A percentile compares a stretch with the other conserved stretches of the same genome.
phyloP scores from a whole-genome alignment of 2,888 invertebrate species.

The Nomada lathburiana region DNA sequence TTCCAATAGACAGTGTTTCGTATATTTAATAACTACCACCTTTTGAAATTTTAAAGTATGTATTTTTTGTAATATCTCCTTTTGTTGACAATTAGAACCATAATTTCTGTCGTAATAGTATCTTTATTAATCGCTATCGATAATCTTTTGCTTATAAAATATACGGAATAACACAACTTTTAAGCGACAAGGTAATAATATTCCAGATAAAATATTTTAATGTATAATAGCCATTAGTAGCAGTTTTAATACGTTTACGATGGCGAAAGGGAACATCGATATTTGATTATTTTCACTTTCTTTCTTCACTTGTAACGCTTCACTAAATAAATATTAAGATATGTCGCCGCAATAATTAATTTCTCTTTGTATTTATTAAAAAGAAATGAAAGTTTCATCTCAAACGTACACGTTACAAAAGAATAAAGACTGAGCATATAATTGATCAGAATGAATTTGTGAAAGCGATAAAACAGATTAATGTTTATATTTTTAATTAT shows the following conservation, averaged over 20 bases:
- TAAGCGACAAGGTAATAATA: conserved; percentile 74
- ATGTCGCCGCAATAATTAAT: not conserved
- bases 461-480: conserved; percentile 12
- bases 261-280: conserved; percentile 64
- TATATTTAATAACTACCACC: conserved; percentile 5
- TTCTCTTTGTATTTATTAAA: not conserved
- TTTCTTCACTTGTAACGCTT: not conserved
- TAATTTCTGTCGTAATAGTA: conserved; percentile 51
- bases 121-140: conserved; percentile 78
- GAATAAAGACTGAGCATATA: not conserved
- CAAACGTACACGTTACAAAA: not conserved
- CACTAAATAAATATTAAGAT: not conserved
- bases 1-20: conserved; percentile 12
- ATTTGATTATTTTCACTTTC: conserved; percentile 19
- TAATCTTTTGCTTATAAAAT: conserved; percentile 80
- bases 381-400: not conserved
- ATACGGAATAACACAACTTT: conserved; percentile 79
- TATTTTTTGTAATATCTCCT: not conserved
- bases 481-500: conserved; percentile 23
- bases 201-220: conserved; percentile 66
- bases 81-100: conserved; percentile 29
- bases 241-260: conserved; percentile 65
- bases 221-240: conserved; percentile 58
- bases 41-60: conserved; percentile 1
- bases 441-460: conserved; percentile 9